phyloP scores from a whole-genome alignment of 2,113 vertebrate genomes.

The Pantherophis guttatus region DNA sequence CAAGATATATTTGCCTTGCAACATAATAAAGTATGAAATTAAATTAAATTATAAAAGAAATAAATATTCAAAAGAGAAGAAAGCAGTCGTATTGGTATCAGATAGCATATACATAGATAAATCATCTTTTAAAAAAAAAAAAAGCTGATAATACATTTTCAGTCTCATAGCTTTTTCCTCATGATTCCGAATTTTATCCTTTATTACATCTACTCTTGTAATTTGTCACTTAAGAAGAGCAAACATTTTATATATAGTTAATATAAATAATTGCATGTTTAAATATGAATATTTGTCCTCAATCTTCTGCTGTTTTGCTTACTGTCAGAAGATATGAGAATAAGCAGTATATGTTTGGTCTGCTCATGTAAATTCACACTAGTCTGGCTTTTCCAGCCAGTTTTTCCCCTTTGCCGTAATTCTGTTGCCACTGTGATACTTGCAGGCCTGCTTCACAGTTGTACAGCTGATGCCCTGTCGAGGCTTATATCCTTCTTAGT shows the following conservation, averaged over 20 bases:
- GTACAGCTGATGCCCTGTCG: constrained; percentile 89
- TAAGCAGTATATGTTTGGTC: constrained; percentile 41
- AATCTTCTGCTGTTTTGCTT: constrained; percentile 28
- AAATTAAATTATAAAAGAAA: constrained; percentile 1
- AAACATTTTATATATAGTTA: neutral
- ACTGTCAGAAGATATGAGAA: constrained; percentile 33
- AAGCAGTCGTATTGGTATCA: neutral
- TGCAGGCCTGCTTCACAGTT: constrained; percentile 64
- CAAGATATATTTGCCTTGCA: neutral
- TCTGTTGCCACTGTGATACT: constrained; percentile 69
- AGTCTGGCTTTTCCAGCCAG: constrained; percentile 63
- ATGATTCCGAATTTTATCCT: neutral
- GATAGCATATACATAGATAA: neutral
- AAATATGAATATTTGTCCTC: constrained; percentile 22
- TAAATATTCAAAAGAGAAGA: neutral
- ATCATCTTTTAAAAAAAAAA: neutral
- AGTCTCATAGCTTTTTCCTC: neutral
- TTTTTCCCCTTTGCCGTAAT: constrained; percentile 51
- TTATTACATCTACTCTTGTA: neutral
- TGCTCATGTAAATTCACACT: constrained; percentile 50
- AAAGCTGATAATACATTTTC: neutral
- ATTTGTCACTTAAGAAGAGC: neutral
- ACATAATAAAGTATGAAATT: neutral
- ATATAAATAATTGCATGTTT: neutral
- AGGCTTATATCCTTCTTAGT: constrained; percentile 77